Base-by-base conservation (phyloP, 2,797 vertebrate genomes). In the Choloepus didactylus region DNA sequence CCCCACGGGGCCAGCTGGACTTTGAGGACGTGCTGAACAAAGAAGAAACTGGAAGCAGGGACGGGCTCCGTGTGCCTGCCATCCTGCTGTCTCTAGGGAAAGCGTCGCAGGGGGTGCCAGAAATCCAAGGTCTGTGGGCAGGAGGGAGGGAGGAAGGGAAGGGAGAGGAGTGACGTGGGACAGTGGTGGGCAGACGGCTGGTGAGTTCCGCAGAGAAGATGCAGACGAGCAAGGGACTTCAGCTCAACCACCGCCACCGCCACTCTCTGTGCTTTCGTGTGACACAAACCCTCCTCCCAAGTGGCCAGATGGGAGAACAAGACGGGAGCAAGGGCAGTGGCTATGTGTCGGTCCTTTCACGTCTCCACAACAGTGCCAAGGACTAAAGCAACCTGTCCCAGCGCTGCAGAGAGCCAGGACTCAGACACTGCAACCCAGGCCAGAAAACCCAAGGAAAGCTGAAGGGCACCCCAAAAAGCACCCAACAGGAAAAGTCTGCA, bases 241-340 rank as follows among this genome's bases (percentile, higher is more conserved):
- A 70, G 49, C 18, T 29, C 67, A 84, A 27, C 31, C 19, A 21
- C 6, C 31, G 8, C 76, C n/a, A 73, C 12, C 85, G 54, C 12
- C 19, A 1, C 2, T 1, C 44, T 38, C 69, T 4, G 1, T 27
- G 23, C 59, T 82, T n/a, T 62, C 35, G 1, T 1, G 25, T 31
- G 6, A 38, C 2, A 81, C n/a, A 62, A 23, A 23, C 14, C 12
- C 51, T 16, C 69, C 11, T n/a, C 44, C 49, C 25, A 19, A 31
- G 51, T 21, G 75, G 38, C 35, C 19, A 56, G 56, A 56, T 21
- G 19, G 56, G 83, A 81, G 70, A 73, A 14, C 70, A n/a, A 46
- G 35, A 46, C 0, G 44, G 38, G 49, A 38, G 14, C 46, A n/a
- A 77, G 14, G 56, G 75, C 49, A 77, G 29, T n/a, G 54, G 25